These are phyloP conservation scores for Notodonta ziczac DNA, from an alignment of 2,888 invertebrate genomes.

Conservation along the genomic window DNA sequence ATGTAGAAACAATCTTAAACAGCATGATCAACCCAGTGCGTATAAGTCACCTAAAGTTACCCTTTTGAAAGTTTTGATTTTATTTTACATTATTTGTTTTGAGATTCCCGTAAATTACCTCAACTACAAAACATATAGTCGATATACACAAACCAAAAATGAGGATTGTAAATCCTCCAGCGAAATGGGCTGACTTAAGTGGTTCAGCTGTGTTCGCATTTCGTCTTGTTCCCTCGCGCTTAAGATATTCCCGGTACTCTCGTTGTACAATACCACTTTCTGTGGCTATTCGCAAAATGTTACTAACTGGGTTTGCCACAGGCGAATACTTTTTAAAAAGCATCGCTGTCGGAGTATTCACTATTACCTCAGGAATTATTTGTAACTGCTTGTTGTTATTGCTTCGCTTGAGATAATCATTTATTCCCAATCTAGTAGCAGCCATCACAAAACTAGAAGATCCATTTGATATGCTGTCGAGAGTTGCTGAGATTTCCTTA, in stretches of 20 bases:
- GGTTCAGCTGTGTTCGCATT: conserved; percentile 26
- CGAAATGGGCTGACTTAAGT: conserved; percentile 47
- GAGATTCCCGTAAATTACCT: conserved; percentile 29
- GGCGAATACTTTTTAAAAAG: conserved; percentile 58
- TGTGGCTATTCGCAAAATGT: conserved; percentile 43
- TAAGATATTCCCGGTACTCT: conserved; percentile 40
- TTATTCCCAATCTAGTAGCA: conserved; percentile 49
- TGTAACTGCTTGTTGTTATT: conserved; percentile 52
- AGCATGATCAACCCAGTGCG: neutral
- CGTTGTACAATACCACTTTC: conserved; percentile 56
- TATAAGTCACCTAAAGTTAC: too few species aligned
- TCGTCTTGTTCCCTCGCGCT: neutral
- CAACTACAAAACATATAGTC: conserved; percentile 51
- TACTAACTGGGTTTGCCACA: conserved; percentile 43
- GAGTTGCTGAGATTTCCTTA: conserved; percentile 25
- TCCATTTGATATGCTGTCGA: conserved; percentile 51
- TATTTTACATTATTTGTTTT: neutral
- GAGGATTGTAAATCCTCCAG: conserved; percentile 47
- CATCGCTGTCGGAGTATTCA: conserved; percentile 60
- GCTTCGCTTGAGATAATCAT: conserved; percentile 37
- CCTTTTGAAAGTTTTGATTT: too few species aligned
- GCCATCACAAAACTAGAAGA: conserved; percentile 57
- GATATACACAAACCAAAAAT: conserved; percentile 51
- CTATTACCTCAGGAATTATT: conserved; percentile 60
- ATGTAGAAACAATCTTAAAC: neutral